Conservation (phyloP, 1,140 invertebrate genomes). For the Heliconius himera region DNA sequence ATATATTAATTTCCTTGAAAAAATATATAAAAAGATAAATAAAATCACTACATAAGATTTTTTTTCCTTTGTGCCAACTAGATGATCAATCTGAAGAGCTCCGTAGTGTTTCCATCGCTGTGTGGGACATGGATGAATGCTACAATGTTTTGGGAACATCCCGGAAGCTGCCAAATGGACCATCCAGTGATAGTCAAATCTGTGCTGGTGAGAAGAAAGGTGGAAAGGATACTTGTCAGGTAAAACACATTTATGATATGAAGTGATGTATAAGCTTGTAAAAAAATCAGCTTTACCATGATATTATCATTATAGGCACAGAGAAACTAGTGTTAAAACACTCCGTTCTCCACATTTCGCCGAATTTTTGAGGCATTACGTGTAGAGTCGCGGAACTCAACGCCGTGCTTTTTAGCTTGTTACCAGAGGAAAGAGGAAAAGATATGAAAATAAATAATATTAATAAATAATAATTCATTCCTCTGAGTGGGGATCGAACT, state of each 20-base stretch:
- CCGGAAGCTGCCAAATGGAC: constrained; percentile 60
- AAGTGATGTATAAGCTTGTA: no score
- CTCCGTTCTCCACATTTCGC: no score
- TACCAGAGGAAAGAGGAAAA: neutral
- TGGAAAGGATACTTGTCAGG: constrained; percentile 88
- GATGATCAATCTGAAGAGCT: constrained; percentile 62
- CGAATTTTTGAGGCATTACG: no score
- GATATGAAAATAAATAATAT: no score
- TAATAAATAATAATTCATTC: no score
- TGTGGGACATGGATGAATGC: constrained; percentile 64
- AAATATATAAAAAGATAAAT: neutral
- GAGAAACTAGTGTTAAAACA: no score
- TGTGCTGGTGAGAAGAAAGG: constrained; percentile 75
- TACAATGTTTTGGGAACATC: constrained; percentile 55
- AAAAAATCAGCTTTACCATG: no score
- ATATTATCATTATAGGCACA: no score
- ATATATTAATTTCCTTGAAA: no score
- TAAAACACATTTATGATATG: constrained; percentile 50
- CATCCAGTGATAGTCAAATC: constrained; percentile 60
- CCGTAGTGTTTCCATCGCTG: constrained; percentile 60
- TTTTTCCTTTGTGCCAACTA: constrained; percentile 37
- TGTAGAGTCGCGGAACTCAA: no score
- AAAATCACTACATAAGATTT: neutral
- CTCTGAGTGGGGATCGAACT: no score
- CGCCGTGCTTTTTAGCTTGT: neutral